Conservation (phyloP, 2,797 vertebrate genomes). For the Uromys caudimaculatus region DNA sequence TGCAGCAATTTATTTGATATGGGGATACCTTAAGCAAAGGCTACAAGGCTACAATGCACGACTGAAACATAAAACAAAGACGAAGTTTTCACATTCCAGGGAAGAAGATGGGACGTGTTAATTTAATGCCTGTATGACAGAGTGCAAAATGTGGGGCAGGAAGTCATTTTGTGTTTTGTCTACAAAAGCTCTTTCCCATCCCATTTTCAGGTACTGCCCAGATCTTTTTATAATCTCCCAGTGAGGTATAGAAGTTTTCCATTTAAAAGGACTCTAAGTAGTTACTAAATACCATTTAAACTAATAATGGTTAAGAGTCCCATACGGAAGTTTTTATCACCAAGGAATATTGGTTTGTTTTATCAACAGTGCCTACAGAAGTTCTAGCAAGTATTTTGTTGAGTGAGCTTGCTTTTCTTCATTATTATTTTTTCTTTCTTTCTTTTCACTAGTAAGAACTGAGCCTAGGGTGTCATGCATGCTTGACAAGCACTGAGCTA, state of each 20-base stretch:
- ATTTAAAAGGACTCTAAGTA: background rate
- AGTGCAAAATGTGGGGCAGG: background rate
- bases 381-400: background rate
- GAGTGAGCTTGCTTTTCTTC: background rate
- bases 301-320: background rate
- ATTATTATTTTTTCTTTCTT: background rate
- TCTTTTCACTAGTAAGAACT: background rate
- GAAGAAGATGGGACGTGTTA: background rate
- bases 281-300: background rate
- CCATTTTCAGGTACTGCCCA: background rate
- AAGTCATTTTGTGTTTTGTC: background rate
- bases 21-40: background rate
- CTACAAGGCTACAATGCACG: background rate
- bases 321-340: background rate
- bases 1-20: background rate
- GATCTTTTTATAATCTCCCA: background rate
- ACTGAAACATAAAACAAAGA: background rate
- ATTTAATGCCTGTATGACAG: background rate
- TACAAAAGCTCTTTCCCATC: background rate
- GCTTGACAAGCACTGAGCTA: background rate
- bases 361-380: background rate
- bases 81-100: background rate
- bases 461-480: background rate
- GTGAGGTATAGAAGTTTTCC: background rate
- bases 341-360: background rate